These are phyloP conservation scores for Chalcis sispes DNA, from an alignment of 2,888 invertebrate genomes.

Conservation along the genomic window DNA sequence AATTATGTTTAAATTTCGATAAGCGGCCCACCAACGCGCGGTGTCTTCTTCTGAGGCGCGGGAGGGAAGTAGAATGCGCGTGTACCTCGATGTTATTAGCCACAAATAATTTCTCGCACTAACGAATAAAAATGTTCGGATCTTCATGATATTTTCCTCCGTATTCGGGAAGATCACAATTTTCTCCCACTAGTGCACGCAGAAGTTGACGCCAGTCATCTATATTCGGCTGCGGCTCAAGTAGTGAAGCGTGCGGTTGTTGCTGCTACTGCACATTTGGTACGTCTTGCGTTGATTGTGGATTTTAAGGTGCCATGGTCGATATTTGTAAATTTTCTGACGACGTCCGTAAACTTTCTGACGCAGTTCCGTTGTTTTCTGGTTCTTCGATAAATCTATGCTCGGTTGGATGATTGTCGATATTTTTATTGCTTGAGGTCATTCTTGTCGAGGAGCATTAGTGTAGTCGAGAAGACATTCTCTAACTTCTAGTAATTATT, in stretches of 20 bases:
- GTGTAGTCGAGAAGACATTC: too few species aligned
- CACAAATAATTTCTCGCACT: background rate
- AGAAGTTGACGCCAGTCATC: too few species aligned
- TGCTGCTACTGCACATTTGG: background rate
- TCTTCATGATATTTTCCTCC: background rate
- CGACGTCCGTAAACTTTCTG: background rate
- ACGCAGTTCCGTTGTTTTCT: background rate
- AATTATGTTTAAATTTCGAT: background rate
- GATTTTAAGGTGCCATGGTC: background rate
- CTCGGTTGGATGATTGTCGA: background rate
- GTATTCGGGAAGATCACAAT: background rate
- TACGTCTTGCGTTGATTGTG: background rate
- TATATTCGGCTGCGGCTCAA: too few species aligned
- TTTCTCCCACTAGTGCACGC: too few species aligned
- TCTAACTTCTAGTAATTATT: too few species aligned
- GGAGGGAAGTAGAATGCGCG: background rate
- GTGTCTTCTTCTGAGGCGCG: background rate
- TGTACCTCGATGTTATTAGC: background rate
- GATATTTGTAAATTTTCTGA: background rate
- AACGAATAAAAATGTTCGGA: too few species aligned
- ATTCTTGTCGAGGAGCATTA: too few species aligned
- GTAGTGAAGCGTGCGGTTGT: background rate
- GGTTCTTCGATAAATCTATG: too few species aligned
- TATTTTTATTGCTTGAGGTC: background rate
- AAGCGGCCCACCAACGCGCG: too few species aligned